Conservation (phyloP, 1,140 invertebrate genomes). For the Babylonia areolata region DNA sequence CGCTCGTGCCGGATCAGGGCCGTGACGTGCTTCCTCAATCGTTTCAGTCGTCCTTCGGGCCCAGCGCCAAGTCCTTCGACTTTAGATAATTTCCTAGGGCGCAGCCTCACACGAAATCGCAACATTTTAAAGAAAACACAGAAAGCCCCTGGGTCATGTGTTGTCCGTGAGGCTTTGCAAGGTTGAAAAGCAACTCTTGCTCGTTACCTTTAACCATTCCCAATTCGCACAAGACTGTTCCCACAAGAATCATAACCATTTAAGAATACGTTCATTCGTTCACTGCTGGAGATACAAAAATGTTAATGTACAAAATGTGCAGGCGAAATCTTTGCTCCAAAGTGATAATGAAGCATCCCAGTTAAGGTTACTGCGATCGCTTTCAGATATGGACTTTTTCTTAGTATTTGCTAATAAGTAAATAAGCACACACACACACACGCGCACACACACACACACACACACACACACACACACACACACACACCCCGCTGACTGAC, state of each 20-base stretch:
- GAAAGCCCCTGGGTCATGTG: not conserved
- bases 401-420: no score
- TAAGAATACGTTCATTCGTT: not conserved
- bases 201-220: not conserved
- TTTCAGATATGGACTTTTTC: no score
- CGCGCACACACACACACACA: no score
- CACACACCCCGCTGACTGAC: no score
- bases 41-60: conserved; percentile 85
- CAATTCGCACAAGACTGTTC: not conserved
- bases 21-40: conserved; percentile 88
- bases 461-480: no score
- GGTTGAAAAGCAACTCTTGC: not conserved
- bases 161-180: not conserved
- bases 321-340: no score
- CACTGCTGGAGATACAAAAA: no score
- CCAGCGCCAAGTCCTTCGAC: conserved; percentile 78
- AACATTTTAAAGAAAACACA: conserved; percentile 71
- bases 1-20: conserved; percentile 92
- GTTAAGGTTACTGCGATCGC: no score
- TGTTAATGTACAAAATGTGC: no score
- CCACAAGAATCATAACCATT: not conserved
- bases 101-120: conserved; percentile 80
- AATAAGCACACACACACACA: no score
- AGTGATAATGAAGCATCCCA: no score
- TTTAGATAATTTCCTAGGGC: conserved; percentile 80